These are phyloP conservation scores for Alexandromys fortis DNA, from an alignment of 2,113 vertebrate genomes.

Conservation along the genomic window DNA sequence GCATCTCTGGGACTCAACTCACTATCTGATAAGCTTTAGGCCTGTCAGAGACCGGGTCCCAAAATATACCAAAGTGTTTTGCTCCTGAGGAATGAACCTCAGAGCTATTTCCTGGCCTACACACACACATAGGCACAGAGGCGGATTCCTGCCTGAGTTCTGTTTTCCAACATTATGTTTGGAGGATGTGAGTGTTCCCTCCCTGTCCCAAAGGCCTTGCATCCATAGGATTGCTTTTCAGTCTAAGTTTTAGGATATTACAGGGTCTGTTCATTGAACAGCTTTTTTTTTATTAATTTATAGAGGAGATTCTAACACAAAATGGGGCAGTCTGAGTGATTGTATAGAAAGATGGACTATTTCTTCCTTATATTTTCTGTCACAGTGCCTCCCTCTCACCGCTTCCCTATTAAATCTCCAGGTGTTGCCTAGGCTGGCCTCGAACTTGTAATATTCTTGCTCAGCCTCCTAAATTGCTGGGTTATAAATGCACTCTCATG, in stretches of 20 bases:
- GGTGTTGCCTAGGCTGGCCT: not conserved
- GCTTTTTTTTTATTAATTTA: not conserved
- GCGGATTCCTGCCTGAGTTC: not conserved
- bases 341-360: not conserved
- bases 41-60: not conserved
- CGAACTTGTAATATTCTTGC: not conserved
- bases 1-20: not conserved
- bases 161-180: not conserved
- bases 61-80: not conserved
- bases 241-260: not conserved
- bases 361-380: not conserved
- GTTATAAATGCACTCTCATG: not conserved
- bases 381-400: not conserved
- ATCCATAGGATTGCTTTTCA: not conserved
- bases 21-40: not conserved
- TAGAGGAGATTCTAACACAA: not conserved
- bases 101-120: not conserved
- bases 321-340: not conserved
- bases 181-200: rapidly evolving
- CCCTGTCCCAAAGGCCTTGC: rapidly evolving
- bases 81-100: not conserved
- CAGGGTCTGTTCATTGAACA: rapidly evolving
- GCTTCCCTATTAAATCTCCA: not conserved
- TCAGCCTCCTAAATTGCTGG: not conserved
- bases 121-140: not conserved